Evolutionary conservation across 1,140 invertebrate species (phyloP).

Genomic region (Aphidius gifuensis): DNA sequence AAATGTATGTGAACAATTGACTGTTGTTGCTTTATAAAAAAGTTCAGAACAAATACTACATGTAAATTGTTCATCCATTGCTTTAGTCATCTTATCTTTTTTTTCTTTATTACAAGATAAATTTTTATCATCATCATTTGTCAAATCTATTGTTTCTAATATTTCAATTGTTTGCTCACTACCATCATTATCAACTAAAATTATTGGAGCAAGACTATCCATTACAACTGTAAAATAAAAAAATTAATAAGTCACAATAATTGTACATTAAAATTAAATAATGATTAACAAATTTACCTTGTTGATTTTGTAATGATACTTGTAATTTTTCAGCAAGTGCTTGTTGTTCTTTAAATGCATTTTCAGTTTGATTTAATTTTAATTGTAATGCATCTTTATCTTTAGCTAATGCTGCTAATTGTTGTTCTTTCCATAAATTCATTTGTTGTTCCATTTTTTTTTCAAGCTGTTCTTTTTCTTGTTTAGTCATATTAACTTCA

Average conservation of each 20-base stretch:
- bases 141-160: conserved; percentile 53
- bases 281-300: neutral
- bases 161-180: conserved; percentile 35
- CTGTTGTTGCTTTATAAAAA: conserved; percentile 66
- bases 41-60: conserved; percentile 77
- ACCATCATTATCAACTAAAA: neutral
- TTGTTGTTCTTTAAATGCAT: conserved; percentile 50
- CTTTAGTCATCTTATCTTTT: conserved; percentile 58
- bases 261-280: too few species aligned
- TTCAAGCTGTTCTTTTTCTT: conserved; percentile 46
- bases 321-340: conserved; percentile 31
- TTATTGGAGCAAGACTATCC: conserved; percentile 11
- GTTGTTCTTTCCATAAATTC: conserved; percentile 47
- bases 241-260: neutral
- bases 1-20: conserved; percentile 77
- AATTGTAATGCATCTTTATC: conserved; percentile 40
- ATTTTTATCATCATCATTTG: conserved; percentile 26
- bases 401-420: conserved; percentile 43
- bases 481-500: neutral
- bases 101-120: conserved; percentile 47
- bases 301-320: conserved; percentile 11
- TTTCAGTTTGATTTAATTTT: conserved; percentile 52
- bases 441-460: conserved; percentile 42
- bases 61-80: conserved; percentile 71
- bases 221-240: conserved; percentile 14